Evolutionary conservation across 2,113 vertebrate genomes (phyloP).

Genomic region (Chaenogobius annularis): DNA sequence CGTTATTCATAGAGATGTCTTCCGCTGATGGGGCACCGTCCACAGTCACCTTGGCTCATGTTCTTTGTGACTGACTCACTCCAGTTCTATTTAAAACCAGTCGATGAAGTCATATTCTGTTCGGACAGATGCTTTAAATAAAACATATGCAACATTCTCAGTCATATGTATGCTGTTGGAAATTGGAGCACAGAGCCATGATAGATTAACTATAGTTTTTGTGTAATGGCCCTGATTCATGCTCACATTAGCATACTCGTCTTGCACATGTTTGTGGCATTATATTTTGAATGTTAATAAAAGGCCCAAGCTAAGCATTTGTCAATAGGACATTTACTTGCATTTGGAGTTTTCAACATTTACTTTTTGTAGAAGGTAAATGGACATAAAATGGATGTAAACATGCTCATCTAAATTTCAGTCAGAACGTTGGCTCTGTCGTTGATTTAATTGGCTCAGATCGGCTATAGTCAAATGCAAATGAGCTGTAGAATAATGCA

Average conservation of each 20-base stretch:
- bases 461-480: background rate
- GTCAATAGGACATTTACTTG: too few species aligned
- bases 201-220: background rate
- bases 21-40: slow-evolving; percentile 16
- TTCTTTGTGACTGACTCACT: slow-evolving; percentile 25
- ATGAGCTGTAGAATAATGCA: too few species aligned
- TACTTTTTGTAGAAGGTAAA: background rate
- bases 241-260: background rate
- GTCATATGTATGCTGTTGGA: background rate
- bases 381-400: background rate
- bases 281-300: background rate
- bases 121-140: background rate
- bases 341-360: background rate
- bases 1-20: slow-evolving; percentile 32
- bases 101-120: background rate
- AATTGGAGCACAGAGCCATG: background rate
- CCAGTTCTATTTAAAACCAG: slow-evolving; percentile 22
- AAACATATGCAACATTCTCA: background rate
- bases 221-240: background rate
- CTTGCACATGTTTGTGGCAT: too few species aligned
- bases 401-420: background rate
- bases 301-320: background rate
- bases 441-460: too few species aligned
- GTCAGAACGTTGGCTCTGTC: too few species aligned
- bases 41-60: slow-evolving; percentile 14